phyloP scores from a whole-genome alignment of 2,797 vertebrate genomes.

The Enteromius mattozi region DNA sequence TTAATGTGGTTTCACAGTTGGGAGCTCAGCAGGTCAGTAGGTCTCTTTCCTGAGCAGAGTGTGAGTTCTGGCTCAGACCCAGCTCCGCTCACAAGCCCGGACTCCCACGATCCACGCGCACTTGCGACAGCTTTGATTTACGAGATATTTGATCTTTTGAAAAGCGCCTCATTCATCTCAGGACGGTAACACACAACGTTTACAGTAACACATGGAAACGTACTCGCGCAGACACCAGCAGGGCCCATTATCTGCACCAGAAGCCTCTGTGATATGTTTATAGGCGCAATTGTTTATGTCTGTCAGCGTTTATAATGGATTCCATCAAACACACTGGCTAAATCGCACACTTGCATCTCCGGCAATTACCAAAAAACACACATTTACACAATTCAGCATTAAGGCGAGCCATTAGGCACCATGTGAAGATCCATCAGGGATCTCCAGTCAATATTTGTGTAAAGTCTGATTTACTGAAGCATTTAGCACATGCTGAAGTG shows the following conservation, averaged over 20 bases:
- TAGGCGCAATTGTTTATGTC: constrained; percentile 42
- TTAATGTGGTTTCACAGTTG: constrained; percentile 49
- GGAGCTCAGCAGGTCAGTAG: constrained; percentile 33
- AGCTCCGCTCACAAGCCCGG: constrained; percentile 25
- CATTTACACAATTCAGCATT: constrained; percentile 34
- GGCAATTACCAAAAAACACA: constrained; percentile 24
- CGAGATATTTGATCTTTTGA: constrained; percentile 65
- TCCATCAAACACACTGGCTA: constrained; percentile 27
- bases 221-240: constrained; percentile 33
- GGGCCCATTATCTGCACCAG: constrained; percentile 57
- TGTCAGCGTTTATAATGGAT: constrained; percentile 41
- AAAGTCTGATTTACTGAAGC: constrained; percentile 40
- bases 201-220: constrained; percentile 12
- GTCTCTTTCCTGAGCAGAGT: not conserved
- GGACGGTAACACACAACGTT: constrained; percentile 1
- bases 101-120: constrained; percentile 49
- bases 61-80: constrained; percentile 50
- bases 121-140: constrained; percentile 64
- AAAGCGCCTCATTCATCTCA: constrained; percentile 38
- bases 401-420: constrained; percentile 20
- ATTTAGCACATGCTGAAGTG: constrained; percentile 20
- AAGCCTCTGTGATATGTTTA: constrained; percentile 49
- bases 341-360: constrained; percentile 7
- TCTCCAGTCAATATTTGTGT: constrained; percentile 43
- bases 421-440: not conserved